Conservation (phyloP, 2,797 vertebrate species). For the Urophycis tenuis region DNA sequence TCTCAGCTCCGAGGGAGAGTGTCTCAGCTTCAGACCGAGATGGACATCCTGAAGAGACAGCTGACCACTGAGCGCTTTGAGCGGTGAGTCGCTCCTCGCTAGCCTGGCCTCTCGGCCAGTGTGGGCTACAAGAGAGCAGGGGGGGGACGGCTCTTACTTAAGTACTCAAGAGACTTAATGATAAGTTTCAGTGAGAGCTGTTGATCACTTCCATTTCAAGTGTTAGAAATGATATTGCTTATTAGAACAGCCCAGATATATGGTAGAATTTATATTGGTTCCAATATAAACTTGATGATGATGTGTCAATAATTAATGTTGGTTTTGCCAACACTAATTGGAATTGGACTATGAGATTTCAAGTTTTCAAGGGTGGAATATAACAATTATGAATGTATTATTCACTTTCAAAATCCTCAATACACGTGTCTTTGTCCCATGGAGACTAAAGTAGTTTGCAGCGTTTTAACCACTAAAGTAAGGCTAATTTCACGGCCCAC, state of each 20-base stretch:
- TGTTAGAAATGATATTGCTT: neutral
- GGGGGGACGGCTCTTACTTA: too few relatives aligned
- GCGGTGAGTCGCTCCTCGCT: conserved; percentile 70
- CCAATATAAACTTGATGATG: neutral
- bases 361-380: neutral
- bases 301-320: neutral
- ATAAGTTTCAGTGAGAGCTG: neutral
- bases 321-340: neutral
- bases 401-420: neutral
- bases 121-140: neutral
- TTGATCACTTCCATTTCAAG: neutral
- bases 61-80: conserved; percentile 89
- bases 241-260: neutral
- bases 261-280: neutral
- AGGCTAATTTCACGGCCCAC: neutral
- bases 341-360: neutral
- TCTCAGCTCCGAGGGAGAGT: conserved; percentile 80
- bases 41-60: conserved; percentile 85
- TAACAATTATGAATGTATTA: neutral
- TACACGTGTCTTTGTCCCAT: neutral
- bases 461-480: neutral
- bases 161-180: neutral
- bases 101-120: neutral
- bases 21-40: conserved; percentile 85
- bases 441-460: neutral